Evolutionary conservation across 1,140 invertebrate genomes (phyloP).

Genomic region (Dreissena rostriformis): DNA sequence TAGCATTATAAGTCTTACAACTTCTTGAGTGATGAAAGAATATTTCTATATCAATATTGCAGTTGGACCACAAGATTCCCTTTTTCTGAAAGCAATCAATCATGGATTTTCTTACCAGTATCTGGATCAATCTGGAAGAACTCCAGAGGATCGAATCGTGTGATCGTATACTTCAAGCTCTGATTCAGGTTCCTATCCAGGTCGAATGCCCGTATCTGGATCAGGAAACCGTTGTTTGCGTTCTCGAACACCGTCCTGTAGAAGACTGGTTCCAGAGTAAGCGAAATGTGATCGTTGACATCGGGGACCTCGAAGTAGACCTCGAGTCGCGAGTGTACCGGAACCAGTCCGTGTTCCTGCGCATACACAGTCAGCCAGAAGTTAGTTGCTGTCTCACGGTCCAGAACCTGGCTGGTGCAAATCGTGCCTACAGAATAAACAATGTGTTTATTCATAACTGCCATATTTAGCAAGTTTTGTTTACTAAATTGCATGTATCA

Average conservation of each 20-base stretch:
- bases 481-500: too few species aligned
- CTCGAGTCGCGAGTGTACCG: constrained; percentile 85
- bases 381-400: constrained; percentile 91
- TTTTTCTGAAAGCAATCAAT: too few species aligned
- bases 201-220: constrained; percentile 91
- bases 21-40: too few species aligned
- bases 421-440: constrained; percentile 89
- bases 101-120: constrained; percentile 86
- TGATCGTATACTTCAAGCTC: constrained; percentile 90
- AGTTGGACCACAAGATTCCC: too few species aligned
- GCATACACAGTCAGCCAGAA: constrained; percentile 98
- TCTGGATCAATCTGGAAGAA: constrained; percentile 93
- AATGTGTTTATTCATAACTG: background rate
- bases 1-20: too few species aligned
- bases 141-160: constrained; percentile 93
- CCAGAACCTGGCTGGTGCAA: constrained; percentile 90
- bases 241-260: constrained; percentile 93
- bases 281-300: constrained; percentile 96
- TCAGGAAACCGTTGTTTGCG: constrained; percentile 85
- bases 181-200: constrained; percentile 87
- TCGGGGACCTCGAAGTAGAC: constrained; percentile 95
- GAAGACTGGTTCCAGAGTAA: constrained; percentile 93
- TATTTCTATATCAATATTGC: too few species aligned
- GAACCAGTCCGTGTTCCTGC: constrained; percentile 93
- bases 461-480: too few species aligned